A percentile compares a stretch with the other conserved stretches of the same genome.
These are phyloP conservation scores for Trypoxylus dichotomus DNA, from an alignment of 1,140 invertebrate genomes.

Conservation along the genomic window DNA sequence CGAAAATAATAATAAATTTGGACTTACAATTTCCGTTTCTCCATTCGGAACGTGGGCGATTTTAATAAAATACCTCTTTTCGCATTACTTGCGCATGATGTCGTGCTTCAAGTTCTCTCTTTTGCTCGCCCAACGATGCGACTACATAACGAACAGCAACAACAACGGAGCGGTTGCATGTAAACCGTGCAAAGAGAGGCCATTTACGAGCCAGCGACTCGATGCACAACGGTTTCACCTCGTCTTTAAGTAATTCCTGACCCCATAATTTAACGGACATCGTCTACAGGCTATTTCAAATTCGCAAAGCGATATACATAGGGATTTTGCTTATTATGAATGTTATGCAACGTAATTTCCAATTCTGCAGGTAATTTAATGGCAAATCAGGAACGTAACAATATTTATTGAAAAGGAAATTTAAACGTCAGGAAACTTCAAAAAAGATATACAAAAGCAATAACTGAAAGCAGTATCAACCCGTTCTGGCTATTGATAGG, in stretches of 20 bases:
- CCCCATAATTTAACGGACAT: conserved; percentile 3
- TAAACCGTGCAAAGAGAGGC: conserved; percentile 1
- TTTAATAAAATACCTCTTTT: conserved; percentile 4
- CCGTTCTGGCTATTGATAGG: too few relatives aligned
- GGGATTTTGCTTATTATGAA: too few relatives aligned
- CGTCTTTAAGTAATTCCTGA: conserved; percentile 3
- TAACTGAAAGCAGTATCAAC: too few relatives aligned
- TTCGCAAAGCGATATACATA: too few relatives aligned
- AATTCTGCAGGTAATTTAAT: too few relatives aligned
- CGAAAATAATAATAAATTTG: neutral
- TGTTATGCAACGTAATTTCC: too few relatives aligned
- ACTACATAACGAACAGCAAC: neutral
- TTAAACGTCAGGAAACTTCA: too few relatives aligned
- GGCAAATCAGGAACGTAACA: too few relatives aligned
- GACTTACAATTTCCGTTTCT: neutral
- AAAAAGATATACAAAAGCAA: too few relatives aligned
- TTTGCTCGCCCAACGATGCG: neutral
- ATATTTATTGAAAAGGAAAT: too few relatives aligned
- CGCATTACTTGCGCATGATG: neutral
- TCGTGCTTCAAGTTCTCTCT: neutral
- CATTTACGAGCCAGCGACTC: conserved; percentile 1
- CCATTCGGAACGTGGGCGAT: neutral
- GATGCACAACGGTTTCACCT: neutral
- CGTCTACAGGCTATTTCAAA: too few relatives aligned
- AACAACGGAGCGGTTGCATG: neutral